Conservation (phyloP, 2,888 invertebrate genomes). For the Agonopterix alstromeriana region DNA sequence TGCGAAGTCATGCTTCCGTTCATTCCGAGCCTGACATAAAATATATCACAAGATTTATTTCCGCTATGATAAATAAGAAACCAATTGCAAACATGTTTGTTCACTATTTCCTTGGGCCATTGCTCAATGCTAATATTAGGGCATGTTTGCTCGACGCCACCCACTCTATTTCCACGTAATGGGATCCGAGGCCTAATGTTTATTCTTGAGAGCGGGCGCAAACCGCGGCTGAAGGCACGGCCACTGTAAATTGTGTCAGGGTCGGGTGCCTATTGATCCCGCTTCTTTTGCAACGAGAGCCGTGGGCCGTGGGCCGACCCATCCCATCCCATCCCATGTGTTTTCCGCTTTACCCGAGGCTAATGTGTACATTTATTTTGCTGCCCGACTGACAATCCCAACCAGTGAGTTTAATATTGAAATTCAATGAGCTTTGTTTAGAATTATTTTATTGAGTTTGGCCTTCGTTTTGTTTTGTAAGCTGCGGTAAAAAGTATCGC, state of each 20-base stretch:
- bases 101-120: slow-evolving; percentile 5
- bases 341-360: slow-evolving; percentile 38
- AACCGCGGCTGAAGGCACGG: slow-evolving; percentile 45
- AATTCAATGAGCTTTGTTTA: slow-evolving; percentile 5
- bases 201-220: slow-evolving; percentile 55
- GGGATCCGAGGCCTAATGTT: slow-evolving; percentile 50
- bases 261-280: slow-evolving; percentile 67
- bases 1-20: neutral
- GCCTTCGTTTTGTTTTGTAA: neutral
- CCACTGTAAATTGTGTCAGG: slow-evolving; percentile 69
- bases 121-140: slow-evolving; percentile 23
- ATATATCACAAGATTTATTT: neutral
- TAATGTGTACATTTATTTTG: slow-evolving; percentile 41
- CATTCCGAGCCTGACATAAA: neutral
- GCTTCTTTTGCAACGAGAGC: slow-evolving; percentile 54
- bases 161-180: slow-evolving; percentile 36
- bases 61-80: no score
- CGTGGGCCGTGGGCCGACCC: slow-evolving; percentile 4
- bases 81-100: slow-evolving; percentile 12
- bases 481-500: neutral
- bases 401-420: slow-evolving; percentile 2
- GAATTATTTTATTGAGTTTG: slow-evolving; percentile 4
- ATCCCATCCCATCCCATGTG: slow-evolving; percentile 42
- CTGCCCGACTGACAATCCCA: slow-evolving; percentile 12
- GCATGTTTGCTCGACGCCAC: slow-evolving; percentile 32